Percentiles rank a stretch among this genome's conserved stretches.
Evolutionary conservation across 2,113 vertebrate species (phyloP).

Genomic region (Tringa solitaria): DNA sequence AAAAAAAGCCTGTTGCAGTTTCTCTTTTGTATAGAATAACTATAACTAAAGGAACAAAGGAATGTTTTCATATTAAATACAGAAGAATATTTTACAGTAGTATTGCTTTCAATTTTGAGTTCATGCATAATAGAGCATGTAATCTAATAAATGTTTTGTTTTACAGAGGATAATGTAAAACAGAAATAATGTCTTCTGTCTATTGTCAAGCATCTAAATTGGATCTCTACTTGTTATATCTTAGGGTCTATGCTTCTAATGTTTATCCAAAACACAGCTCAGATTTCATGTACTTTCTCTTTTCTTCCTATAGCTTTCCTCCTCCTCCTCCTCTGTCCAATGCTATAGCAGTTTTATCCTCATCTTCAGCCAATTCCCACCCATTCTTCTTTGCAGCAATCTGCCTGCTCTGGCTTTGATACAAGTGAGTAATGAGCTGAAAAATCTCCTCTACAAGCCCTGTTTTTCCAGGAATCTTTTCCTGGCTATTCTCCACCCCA

Average conservation of each 20-base stretch:
- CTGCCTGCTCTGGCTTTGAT: neutral
- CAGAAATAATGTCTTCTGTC: neutral
- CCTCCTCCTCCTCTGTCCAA: neutral
- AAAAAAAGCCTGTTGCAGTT: neutral
- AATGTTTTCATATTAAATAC: neutral
- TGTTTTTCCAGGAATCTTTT: neutral
- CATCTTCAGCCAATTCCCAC: neutral
- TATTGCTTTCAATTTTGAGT: neutral
- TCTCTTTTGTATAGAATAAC: neutral
- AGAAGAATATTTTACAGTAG: neutral
- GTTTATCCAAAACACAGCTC: neutral
- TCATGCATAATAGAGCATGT: neutral
- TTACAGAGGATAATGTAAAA: constrained; percentile 1
- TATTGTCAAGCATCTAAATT: neutral
- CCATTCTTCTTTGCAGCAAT: neutral
- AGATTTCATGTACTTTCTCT: neutral
- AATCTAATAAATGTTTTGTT: neutral
- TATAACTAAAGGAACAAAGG: neutral
- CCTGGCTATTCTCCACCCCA: neutral
- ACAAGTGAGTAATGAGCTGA: neutral
- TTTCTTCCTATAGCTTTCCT: neutral
- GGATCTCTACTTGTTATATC: neutral
- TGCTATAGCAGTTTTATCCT: neutral
- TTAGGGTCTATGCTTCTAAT: neutral
- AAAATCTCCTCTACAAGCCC: neutral